A percentile compares a stretch with the other conserved stretches of the same genome.
These are phyloP conservation scores for Perizoma affinitatum DNA, from an alignment of 2,888 invertebrate genomes.

Conservation along the genomic window DNA sequence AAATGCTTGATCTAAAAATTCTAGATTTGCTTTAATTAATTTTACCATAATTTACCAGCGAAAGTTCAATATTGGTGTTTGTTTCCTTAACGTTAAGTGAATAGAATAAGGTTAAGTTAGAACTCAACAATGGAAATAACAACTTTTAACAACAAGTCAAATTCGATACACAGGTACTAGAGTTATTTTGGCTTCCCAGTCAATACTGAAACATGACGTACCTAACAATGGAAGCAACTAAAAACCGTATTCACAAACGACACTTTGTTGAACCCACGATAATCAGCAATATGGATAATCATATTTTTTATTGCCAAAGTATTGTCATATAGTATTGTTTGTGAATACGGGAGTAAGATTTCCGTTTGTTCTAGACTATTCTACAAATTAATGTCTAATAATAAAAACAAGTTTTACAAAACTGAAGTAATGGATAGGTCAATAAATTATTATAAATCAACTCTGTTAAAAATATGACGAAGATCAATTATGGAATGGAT, in stretches of 20 bases:
- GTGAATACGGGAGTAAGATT: no score
- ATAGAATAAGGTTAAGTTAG: background rate
- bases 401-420: conserved; percentile 5
- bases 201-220: conserved; percentile 18
- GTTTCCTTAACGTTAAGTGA: conserved; percentile 3
- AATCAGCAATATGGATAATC: no score
- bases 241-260: conserved; percentile 16
- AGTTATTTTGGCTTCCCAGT: conserved; percentile 16
- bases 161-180: conserved; percentile 14
- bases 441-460: conserved; percentile 12
- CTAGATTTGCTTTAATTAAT: conserved; percentile 5
- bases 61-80: conserved; percentile 22
- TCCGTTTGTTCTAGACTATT: no score
- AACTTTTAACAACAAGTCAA: conserved; percentile 21
- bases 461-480: conserved; percentile 16
- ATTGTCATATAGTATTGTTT: no score
- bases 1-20: background rate
- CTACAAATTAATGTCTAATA: conserved; percentile 1
- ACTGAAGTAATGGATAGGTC: conserved; percentile 12
- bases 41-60: conserved; percentile 4
- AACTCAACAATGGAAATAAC: conserved; percentile 7
- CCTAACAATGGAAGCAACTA: conserved; percentile 8
- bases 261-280: background rate
- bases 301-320: no score
- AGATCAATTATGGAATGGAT: conserved; percentile 19